Conservation (phyloP, 2,888 invertebrate species). For the Folsomia candida region DNA sequence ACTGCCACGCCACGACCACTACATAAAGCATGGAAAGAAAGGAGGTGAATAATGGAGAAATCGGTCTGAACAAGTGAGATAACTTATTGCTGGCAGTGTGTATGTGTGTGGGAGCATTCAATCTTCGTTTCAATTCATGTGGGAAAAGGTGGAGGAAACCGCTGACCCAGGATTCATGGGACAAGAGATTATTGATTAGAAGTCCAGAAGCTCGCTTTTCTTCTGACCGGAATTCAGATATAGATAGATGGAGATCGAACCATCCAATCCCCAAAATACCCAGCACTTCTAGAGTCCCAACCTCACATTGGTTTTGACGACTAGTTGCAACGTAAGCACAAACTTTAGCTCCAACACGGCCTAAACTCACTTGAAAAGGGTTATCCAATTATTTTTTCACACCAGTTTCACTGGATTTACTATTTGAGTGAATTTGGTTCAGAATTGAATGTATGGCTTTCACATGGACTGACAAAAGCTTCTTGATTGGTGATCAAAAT, state of each 20-base stretch:
- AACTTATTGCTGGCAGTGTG: background rate
- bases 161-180: background rate
- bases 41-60: background rate
- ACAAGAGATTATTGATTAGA: background rate
- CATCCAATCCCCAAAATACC: background rate
- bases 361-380: background rate
- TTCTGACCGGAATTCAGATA: background rate
- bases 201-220: background rate
- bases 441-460: too few relatives aligned
- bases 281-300: background rate
- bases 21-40: slow-evolving; percentile 12
- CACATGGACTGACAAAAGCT: too few relatives aligned
- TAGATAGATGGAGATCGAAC: background rate
- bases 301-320: background rate
- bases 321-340: background rate
- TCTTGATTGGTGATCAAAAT: too few relatives aligned
- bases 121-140: background rate
- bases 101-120: too few relatives aligned
- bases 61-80: background rate
- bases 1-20: too few relatives aligned
- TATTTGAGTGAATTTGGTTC: too few relatives aligned
- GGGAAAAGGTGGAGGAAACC: background rate
- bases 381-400: background rate
- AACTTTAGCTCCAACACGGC: too few relatives aligned
- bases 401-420: too few relatives aligned